Conservation (phyloP, 2,113 vertebrate species). For the Ardeotis arabs region DNA sequence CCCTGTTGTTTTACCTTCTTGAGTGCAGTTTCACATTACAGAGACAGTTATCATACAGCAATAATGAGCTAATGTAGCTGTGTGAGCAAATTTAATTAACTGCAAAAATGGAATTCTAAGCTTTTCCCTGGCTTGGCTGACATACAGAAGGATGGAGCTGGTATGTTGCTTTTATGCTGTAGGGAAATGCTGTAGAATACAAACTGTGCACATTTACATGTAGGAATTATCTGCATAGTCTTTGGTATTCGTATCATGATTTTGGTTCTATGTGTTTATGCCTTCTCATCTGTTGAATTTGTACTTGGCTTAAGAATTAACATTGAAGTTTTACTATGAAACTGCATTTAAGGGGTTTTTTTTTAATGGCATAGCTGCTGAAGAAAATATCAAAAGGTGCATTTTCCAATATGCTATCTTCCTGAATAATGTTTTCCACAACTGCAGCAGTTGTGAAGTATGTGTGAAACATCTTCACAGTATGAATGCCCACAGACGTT, state of each 20-base stretch:
- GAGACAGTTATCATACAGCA: conserved; percentile 59
- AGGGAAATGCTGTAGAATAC: background rate
- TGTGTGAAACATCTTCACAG: background rate
- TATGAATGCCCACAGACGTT: background rate
- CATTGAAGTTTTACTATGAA: background rate
- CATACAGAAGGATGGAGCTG: background rate
- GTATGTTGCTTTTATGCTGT: background rate
- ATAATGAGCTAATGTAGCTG: conserved; percentile 51
- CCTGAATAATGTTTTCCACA: background rate
- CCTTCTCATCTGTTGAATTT: background rate
- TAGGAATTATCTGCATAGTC: background rate
- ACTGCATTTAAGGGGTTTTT: background rate
- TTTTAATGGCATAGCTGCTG: background rate
- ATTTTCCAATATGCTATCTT: background rate
- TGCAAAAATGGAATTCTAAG: conserved; percentile 25
- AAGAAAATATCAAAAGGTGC: background rate
- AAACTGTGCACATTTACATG: background rate
- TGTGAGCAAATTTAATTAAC: conserved; percentile 69
- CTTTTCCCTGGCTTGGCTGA: conserved; percentile 1
- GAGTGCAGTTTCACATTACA: conserved; percentile 19
- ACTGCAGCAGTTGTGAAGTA: background rate
- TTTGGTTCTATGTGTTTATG: background rate
- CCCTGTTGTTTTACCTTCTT: conserved; percentile 51
- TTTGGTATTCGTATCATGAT: background rate
- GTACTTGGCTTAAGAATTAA: background rate